Evolutionary conservation across 2,797 vertebrate species (phyloP).

Genomic region (Epinephelus malabaricus): DNA sequence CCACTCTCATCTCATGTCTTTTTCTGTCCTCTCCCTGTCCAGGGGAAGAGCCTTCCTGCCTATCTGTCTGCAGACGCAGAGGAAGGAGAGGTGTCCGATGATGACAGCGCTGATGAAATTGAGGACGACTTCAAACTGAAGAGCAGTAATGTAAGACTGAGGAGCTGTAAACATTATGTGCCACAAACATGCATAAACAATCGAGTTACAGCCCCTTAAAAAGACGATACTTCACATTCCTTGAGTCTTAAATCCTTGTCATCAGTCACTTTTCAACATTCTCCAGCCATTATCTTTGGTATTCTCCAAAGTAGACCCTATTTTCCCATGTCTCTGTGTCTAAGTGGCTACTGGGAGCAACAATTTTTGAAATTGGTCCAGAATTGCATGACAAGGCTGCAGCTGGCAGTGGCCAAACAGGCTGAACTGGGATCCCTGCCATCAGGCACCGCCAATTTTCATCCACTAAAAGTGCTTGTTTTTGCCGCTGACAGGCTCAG

Average conservation of each 20-base stretch:
- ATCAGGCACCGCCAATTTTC: too few species aligned
- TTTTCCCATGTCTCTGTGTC: too few species aligned
- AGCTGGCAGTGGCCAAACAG: too few species aligned
- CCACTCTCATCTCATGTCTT: not conserved
- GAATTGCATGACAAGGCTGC: too few species aligned
- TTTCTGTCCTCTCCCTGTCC: constrained; percentile 38
- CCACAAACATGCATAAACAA: not conserved
- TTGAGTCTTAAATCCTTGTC: not conserved
- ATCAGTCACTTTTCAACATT: not conserved
- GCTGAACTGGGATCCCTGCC: too few species aligned
- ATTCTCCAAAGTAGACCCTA: too few species aligned
- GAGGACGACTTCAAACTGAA: constrained; percentile 98
- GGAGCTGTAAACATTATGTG: not conserved
- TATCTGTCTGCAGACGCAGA: constrained; percentile 94
- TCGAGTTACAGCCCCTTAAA: not conserved
- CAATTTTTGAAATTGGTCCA: too few species aligned
- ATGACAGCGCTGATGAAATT: constrained; percentile 98
- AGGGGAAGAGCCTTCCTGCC: constrained; percentile 95
- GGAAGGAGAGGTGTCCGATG: constrained; percentile 98
- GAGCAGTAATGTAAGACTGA: constrained; percentile 89
- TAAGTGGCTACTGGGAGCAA: too few species aligned
- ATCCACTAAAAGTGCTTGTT: too few species aligned
- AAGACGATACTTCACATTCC: not conserved
- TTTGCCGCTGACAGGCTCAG: too few species aligned
- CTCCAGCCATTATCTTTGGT: not conserved